phyloP scores from a whole-genome alignment of 2,888 invertebrate genomes.

The Halocaridina rubra region DNA sequence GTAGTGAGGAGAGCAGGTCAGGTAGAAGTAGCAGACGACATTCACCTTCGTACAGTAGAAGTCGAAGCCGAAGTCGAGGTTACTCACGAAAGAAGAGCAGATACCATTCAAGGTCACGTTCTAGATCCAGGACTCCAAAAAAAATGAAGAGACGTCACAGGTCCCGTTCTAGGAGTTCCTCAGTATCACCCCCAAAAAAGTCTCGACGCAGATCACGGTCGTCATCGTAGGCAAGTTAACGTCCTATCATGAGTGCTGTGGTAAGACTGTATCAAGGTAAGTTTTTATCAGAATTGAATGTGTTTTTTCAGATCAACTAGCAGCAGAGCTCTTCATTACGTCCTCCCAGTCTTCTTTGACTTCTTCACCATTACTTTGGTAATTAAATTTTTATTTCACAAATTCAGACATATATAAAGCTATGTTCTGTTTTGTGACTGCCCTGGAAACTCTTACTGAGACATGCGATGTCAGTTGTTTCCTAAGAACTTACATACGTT shows the following conservation, averaged over 20 bases:
- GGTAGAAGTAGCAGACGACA: conserved; percentile 32
- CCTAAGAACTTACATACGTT: no score
- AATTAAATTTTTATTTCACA: no score
- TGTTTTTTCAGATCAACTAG: conserved; percentile 32
- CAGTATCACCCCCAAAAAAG: conserved; percentile 34
- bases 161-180: conserved; percentile 40
- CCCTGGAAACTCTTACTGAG: no score
- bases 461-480: no score
- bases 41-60: conserved; percentile 36
- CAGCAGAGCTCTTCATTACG: not conserved
- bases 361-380: no score
- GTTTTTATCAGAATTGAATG: conserved; percentile 19
- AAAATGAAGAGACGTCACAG: conserved; percentile 42
- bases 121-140: conserved; percentile 48
- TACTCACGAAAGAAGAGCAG: conserved; percentile 30
- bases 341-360: no score
- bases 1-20: conserved; percentile 43
- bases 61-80: conserved; percentile 38
- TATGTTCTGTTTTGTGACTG: no score
- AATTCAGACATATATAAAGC: no score
- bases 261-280: conserved; percentile 55
- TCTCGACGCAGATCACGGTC: conserved; percentile 43
- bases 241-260: conserved; percentile 57
- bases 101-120: conserved; percentile 37
- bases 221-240: conserved; percentile 59